Evolutionary conservation across 2,888 invertebrate species (phyloP).

Genomic region (Venusia cambrica): DNA sequence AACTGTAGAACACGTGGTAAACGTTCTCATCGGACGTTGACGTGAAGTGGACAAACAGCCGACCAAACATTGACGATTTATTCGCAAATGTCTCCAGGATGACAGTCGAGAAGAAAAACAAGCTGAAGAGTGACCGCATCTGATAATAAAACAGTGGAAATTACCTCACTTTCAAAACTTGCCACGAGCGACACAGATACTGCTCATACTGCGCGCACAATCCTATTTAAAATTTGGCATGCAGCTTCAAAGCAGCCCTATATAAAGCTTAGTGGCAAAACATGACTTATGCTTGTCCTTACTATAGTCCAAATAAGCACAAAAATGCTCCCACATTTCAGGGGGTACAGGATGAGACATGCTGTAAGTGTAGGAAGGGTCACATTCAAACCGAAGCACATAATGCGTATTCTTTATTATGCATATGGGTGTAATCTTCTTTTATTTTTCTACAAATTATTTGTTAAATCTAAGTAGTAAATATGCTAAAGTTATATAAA

Average conservation of each 20-base stretch:
- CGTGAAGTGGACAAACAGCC: constrained; percentile 15
- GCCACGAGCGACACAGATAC: too few species aligned
- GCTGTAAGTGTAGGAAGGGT: constrained; percentile 40
- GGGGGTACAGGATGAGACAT: constrained; percentile 43
- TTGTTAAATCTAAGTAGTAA: too few species aligned
- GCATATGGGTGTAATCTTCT: too few species aligned
- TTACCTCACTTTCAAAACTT: not conserved
- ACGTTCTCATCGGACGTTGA: constrained; percentile 2
- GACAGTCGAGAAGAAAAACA: constrained; percentile 35
- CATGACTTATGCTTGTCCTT: too few species aligned
- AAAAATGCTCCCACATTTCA: constrained; percentile 38
- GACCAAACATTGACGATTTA: constrained; percentile 21
- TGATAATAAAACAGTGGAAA: constrained; percentile 23
- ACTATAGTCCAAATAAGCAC: constrained; percentile 47
- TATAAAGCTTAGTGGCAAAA: too few species aligned
- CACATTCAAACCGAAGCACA: constrained; percentile 27
- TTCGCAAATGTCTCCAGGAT: constrained; percentile 33
- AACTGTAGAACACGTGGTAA: constrained; percentile 30
- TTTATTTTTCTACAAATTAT: too few species aligned
- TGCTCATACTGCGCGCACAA: too few species aligned
- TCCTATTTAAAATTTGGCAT: too few species aligned
- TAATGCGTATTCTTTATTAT: too few species aligned
- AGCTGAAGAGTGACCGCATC: constrained; percentile 39
- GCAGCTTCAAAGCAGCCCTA: too few species aligned
- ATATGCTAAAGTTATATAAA: too few species aligned